These are phyloP conservation scores for Adineta ricciae DNA, from an alignment of 2,888 invertebrate genomes.

Conservation along the genomic window DNA sequence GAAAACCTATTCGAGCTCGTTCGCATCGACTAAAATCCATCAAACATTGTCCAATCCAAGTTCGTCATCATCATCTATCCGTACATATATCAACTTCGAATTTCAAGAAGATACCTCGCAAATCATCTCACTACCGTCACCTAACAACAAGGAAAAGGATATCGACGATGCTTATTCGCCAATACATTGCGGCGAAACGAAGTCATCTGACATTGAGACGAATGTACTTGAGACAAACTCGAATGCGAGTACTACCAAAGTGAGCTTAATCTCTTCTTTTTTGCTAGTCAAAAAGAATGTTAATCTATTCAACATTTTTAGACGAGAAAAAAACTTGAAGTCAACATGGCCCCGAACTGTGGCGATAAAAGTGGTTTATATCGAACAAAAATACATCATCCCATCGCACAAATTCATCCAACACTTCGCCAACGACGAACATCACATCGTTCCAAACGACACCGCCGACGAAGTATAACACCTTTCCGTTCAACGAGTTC, in stretches of 20 bases:
- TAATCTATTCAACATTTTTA: slow-evolving; percentile 2
- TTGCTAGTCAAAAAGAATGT: background rate
- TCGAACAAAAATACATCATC: background rate
- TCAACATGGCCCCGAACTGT: background rate
- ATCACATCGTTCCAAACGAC: background rate
- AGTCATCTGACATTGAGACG: background rate
- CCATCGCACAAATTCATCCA: background rate
- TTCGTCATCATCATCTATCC: background rate
- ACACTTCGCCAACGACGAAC: background rate
- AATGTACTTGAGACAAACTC: background rate
- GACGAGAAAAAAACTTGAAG: background rate
- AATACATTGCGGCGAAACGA: background rate
- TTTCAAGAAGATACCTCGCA: background rate
- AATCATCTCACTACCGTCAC: background rate
- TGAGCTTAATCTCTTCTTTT: background rate
- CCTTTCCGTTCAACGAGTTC: background rate
- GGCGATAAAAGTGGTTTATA: background rate
- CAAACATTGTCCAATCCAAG: background rate
- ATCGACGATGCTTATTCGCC: background rate
- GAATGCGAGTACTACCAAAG: background rate
- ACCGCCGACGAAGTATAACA: background rate
- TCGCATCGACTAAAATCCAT: background rate
- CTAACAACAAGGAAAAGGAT: background rate
- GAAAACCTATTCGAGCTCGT: background rate
- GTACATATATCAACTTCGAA: background rate